Evolutionary conservation across 2,113 vertebrate species (phyloP).

Genomic region (Crotalus helleri): DNA sequence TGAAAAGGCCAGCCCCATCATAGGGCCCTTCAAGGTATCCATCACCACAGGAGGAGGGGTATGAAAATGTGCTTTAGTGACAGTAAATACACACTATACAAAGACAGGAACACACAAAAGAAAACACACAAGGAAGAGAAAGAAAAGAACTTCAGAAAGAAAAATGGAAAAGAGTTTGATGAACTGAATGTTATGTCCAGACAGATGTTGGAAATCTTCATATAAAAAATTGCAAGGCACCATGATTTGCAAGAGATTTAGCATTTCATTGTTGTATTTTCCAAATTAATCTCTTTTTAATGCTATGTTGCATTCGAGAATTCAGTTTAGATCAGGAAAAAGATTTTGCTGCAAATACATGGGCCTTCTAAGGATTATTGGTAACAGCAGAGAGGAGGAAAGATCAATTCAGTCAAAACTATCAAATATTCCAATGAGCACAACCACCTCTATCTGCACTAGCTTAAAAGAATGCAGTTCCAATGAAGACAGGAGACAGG

Average conservation of each 20-base stretch:
- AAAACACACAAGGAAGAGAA: slow-evolving; percentile 67
- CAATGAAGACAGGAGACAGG: not conserved
- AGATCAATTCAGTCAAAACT: not conserved
- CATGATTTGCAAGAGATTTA: not conserved
- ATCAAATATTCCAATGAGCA: not conserved
- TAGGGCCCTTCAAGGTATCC: slow-evolving; percentile 85
- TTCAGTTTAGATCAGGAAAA: slow-evolving; percentile 28
- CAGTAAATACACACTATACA: slow-evolving; percentile 85
- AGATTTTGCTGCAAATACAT: slow-evolving; percentile 26
- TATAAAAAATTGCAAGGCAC: slow-evolving; percentile 2
- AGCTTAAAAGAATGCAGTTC: not conserved
- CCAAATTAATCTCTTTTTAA: not conserved
- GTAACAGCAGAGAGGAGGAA: not conserved
- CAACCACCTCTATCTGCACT: not conserved
- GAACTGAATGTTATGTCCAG: slow-evolving; percentile 48
- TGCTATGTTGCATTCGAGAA: not conserved
- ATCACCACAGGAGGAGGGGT: slow-evolving; percentile 81
- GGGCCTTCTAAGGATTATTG: slow-evolving; percentile 8
- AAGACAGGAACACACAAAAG: slow-evolving; percentile 62
- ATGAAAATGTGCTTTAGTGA: slow-evolving; percentile 86
- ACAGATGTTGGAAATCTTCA: slow-evolving; percentile 19
- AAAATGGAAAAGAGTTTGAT: slow-evolving; percentile 56
- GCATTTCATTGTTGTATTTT: not conserved
- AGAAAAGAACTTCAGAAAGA: slow-evolving; percentile 71
- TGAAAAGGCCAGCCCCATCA: slow-evolving; percentile 84